phyloP scores from a whole-genome alignment of 64 coral and sea anemone genomes.

The Acropora tenuis region DNA sequence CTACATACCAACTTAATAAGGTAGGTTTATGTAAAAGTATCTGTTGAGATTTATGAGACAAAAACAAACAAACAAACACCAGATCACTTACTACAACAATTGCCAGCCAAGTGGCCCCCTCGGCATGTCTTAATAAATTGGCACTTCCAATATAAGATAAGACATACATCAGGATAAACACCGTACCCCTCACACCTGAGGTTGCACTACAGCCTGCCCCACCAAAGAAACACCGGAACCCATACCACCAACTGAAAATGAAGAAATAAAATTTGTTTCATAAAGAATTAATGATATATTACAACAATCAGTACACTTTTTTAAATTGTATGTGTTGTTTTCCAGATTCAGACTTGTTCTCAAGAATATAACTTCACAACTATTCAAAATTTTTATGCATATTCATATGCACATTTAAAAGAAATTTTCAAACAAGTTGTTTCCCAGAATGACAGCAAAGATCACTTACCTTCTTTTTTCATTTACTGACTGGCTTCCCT shows the following conservation, averaged over 20 bases:
- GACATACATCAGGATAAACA: constrained; percentile 87
- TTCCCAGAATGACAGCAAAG: not conserved
- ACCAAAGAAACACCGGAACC: constrained; percentile 89
- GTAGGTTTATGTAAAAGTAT: no score
- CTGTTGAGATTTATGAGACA: no score
- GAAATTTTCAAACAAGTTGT: not conserved
- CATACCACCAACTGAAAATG: constrained; percentile 91
- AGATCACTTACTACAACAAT: constrained; percentile 74
- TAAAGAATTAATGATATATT: no score
- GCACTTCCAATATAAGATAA: constrained; percentile 58
- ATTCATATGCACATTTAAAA: no score
- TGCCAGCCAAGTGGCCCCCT: constrained; percentile 86
- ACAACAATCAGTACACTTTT: no score
- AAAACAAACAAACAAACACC: not conserved
- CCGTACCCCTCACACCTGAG: constrained; percentile 66
- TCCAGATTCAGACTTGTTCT: no score
- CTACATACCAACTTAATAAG: no score
- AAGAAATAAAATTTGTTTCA: not conserved
- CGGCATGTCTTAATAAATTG: constrained; percentile 80
- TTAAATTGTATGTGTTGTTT: no score
- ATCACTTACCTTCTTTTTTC: not conserved
- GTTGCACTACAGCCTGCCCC: constrained; percentile 63
- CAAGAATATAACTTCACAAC: no score
- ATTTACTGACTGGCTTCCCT: no score
- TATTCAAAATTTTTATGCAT: no score